Conservation (phyloP, 2,888 invertebrate species). For the Smittia aterrima region DNA sequence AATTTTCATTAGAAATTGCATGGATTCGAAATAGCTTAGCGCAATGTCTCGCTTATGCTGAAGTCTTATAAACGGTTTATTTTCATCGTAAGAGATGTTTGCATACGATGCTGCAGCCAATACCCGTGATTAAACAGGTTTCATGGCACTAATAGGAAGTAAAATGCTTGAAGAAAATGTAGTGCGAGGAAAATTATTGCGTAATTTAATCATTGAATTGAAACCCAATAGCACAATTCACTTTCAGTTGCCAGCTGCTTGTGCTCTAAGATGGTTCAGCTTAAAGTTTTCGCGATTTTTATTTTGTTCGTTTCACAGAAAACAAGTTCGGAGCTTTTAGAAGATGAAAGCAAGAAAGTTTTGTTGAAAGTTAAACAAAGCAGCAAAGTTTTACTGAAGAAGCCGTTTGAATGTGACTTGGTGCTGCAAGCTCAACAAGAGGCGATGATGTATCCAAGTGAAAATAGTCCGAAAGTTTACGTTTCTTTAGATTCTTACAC, state of each 20-base stretch:
- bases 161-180: no score
- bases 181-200: no score
- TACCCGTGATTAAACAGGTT: no score
- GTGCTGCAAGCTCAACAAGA: neutral
- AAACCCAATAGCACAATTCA: no score
- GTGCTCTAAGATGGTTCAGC: neutral
- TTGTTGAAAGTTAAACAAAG: neutral
- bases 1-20: no score
- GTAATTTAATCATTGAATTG: no score
- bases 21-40: no score
- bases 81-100: no score
- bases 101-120: no score
- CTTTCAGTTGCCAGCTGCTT: neutral
- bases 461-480: neutral
- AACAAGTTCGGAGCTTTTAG: neutral
- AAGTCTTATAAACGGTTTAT: no score
- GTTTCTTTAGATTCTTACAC: neutral
- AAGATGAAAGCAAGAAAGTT: neutral
- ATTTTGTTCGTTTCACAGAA: neutral
- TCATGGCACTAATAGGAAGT: no score
- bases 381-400: neutral
- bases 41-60: no score
- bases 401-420: neutral
- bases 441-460: neutral
- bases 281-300: neutral